These are phyloP conservation scores for Phaedon cochleariae DNA, from an alignment of 2,888 invertebrate species.

Conservation along the genomic window DNA sequence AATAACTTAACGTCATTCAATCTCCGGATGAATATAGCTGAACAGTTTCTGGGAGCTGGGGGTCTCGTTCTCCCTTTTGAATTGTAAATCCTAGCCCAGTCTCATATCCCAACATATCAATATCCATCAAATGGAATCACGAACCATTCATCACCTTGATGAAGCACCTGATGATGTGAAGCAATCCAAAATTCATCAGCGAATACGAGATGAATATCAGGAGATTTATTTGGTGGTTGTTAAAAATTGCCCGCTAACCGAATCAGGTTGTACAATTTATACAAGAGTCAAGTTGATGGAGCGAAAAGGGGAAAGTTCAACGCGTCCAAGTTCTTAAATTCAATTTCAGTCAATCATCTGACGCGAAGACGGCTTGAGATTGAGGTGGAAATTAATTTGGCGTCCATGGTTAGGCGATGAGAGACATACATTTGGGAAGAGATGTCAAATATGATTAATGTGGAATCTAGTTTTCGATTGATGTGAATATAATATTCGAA, in stretches of 20 bases:
- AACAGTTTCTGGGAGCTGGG: too few species aligned
- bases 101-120: too few species aligned
- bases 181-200: constrained; percentile 31
- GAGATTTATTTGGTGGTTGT: constrained; percentile 46
- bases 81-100: too few species aligned
- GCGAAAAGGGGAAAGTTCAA: constrained; percentile 61
- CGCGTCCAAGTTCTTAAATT: constrained; percentile 63
- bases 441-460: too few species aligned
- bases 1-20: too few species aligned
- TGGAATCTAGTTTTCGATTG: too few species aligned
- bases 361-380: constrained; percentile 60
- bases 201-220: constrained; percentile 38
- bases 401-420: too few species aligned
- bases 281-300: constrained; percentile 59
- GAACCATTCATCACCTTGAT: not conserved
- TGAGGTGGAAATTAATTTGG: constrained; percentile 61
- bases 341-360: constrained; percentile 63
- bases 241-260: constrained; percentile 53
- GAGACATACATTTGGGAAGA: too few species aligned
- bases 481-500: too few species aligned
- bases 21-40: too few species aligned
- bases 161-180: not conserved
- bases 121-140: too few species aligned
- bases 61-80: too few species aligned
- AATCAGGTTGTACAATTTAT: constrained; percentile 57